Evolutionary conservation across 2,113 vertebrate species (phyloP), one percentile per base, ranked within the genome.

Genomic region (Protobothrops flavoviridis): DNA sequence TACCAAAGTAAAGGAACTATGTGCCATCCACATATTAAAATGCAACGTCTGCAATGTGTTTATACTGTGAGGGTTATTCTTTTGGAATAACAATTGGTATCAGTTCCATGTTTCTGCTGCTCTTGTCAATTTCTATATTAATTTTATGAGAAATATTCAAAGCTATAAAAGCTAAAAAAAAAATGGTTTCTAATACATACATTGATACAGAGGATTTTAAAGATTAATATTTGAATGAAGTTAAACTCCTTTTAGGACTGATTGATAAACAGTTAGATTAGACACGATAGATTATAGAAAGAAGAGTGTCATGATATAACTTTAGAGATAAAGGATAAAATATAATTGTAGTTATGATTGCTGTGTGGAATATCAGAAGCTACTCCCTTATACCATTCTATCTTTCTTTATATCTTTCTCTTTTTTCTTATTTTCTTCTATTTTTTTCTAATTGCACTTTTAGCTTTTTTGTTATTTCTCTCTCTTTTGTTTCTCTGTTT

Each of bases 21-120:
- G 17, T n/a, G 86, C 88, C 87, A 93, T 92, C 74, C 87, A 48
- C 26, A 91, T 93, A 92, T 0, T 0, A 43, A 89, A 94, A 93
- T 86, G 94, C 95, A 94, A 96, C 81, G 95, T 48, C 87, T 13
- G 85, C 53, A 86, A 39, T 0, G 56, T 93, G 57, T 92, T 91
- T 50, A 89, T 87, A 88, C 69, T 93, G 64, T 90, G 91, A 88
- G 24, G 15, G 45, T 89, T 59, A 87, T 91, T 90, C 53, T 93
- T 17, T 93, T 93, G 57, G 26, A 48, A 94, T 56, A 87, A 89
- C 45, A 93, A 90, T 92, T 11, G 39, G 48, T 91, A 90, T 94
- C 56, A 93, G 21, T 90, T 91, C 94, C 85, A 94, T 74, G 90
- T 87, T 95, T 81, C 52, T 45, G 6, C 23, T 24, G 13, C 2